Conservation (phyloP, 2,113 vertebrate species). For the Osmerus eperlanus region DNA sequence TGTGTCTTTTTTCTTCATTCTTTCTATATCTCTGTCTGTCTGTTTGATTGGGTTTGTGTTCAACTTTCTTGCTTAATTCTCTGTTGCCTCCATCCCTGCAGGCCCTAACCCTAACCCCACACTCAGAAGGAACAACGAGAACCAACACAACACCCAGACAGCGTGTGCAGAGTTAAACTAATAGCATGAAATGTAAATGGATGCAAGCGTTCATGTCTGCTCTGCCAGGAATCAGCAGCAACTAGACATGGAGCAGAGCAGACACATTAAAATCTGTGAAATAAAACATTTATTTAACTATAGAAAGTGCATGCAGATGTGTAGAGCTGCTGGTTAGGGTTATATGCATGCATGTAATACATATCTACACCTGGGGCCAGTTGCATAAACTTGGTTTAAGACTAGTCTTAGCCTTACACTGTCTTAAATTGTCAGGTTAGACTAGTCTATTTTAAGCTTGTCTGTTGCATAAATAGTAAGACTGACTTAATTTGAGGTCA, state of each 20-base stretch:
- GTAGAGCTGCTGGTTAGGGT: no score
- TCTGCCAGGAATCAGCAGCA: neutral
- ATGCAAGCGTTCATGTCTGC: conserved; percentile 5
- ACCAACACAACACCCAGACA: conserved; percentile 9
- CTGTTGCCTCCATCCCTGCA: conserved; percentile 31
- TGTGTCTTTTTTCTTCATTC: conserved; percentile 27
- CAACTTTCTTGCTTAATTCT: conserved; percentile 49
- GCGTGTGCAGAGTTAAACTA: conserved; percentile 20
- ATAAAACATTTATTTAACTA: neutral
- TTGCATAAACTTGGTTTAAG: no score
- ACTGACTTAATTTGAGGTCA: no score
- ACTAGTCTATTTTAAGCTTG: no score
- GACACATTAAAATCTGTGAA: conserved; percentile 8
- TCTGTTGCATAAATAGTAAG: no score
- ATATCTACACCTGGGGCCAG: no score
- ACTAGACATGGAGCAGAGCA: neutral
- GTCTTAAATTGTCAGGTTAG: no score
- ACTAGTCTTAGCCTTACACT: no score
- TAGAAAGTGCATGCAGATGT: no score
- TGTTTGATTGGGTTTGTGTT: conserved; percentile 63
- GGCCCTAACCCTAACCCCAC: conserved; percentile 4
- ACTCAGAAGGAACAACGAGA: conserved; percentile 13
- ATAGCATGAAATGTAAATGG: conserved; percentile 12
- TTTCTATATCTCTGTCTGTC: conserved; percentile 26
- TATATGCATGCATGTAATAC: no score